Evolutionary conservation across 1,140 invertebrate genomes (phyloP), one percentile per base, ranked within the genome.

Genomic region (Sarcophaga peregrina): DNA sequence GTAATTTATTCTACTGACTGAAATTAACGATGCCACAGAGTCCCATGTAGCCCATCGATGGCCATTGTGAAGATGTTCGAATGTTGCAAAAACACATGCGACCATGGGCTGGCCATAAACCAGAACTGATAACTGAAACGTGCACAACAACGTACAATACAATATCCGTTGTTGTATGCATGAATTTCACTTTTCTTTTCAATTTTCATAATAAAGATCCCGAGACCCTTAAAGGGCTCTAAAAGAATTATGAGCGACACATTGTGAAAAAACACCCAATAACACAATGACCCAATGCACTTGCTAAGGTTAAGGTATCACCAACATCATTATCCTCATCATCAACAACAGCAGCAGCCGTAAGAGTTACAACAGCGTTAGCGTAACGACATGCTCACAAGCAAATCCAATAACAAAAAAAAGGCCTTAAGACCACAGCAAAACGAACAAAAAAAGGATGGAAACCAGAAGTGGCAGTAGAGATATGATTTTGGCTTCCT

Each of bases 211-310:
- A 78, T 4, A 37, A 37, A 37, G 25, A 37, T 37, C 25, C 25
- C 25, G 25, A 78, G 47, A 50, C 46, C 13, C 13, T 20, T 25
- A 5, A 11, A 68, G 2, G 47, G 17, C 10, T 4, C 25, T 37
- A 8, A 10, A 78, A 78, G 75, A 78, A 78, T 78, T 78, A 78
- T 78, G 75, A 50, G 20, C 75, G 75, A 78, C 75, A 68, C 20
- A n/a, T 68, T 68, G 62, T 20, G 62, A 68, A 37, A 37, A 68
- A 68, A 68, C 62, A 78, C 75, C 75, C 75, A 17, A 78, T 78
- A 78, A 78, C 75, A 78, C 75, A 78, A 78, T 78, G 75, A 78
- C 75, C 75, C 75, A 78, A 78, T 78, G 75, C 75, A 78, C 75
- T 78, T 78, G 75, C 75, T 78, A 25, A 78, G 75, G 75, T 78